A percentile compares a stretch with the other conserved stretches of the same genome.
phyloP scores from a whole-genome alignment of 2,888 invertebrate species.

The Ormyrus labotus region DNA sequence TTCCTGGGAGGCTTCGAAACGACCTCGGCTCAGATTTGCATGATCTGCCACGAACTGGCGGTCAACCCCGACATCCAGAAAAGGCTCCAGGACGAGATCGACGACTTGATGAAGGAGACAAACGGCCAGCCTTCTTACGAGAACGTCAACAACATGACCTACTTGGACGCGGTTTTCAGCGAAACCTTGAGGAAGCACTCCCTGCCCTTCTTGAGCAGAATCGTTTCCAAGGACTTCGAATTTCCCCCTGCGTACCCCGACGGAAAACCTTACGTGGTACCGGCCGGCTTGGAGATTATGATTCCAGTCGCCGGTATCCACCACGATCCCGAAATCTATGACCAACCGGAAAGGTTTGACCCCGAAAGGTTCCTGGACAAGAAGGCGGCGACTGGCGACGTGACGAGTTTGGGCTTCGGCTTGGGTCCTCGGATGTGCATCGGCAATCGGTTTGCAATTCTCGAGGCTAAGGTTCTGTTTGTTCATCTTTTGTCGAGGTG shows the following conservation, averaged over 20 bases:
- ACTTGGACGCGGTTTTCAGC: conserved; percentile 77
- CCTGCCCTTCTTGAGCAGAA: conserved; percentile 63
- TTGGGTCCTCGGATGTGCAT: conserved; percentile 70
- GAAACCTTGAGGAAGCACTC: conserved; percentile 67
- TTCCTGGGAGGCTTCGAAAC: conserved; percentile 69
- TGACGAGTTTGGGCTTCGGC: conserved; percentile 62
- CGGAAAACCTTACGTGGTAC: conserved; percentile 63
- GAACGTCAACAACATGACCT: conserved; percentile 75
- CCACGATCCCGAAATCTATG: conserved; percentile 69
- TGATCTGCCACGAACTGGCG: conserved; percentile 63
- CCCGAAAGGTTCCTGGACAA: conserved; percentile 72
- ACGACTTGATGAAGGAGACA: conserved; percentile 63
- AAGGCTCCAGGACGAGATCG: conserved; percentile 71
- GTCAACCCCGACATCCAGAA: conserved; percentile 75
- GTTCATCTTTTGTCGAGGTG: conserved; percentile 58
- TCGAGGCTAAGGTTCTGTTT: conserved; percentile 59
- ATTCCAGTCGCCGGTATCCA: conserved; percentile 70
- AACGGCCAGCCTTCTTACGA: conserved; percentile 73
- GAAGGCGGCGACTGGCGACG: conserved; percentile 52
- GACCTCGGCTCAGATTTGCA: conserved; percentile 62
- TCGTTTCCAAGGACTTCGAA: conserved; percentile 64
- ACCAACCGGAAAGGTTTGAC: conserved; percentile 71
- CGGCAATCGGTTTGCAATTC: conserved; percentile 61
- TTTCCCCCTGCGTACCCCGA: conserved; percentile 66
- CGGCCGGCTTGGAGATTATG: conserved; percentile 64